Evolutionary conservation across 2,113 vertebrate species (phyloP).

Genomic region (Chaetorhynchus papuensis): DNA sequence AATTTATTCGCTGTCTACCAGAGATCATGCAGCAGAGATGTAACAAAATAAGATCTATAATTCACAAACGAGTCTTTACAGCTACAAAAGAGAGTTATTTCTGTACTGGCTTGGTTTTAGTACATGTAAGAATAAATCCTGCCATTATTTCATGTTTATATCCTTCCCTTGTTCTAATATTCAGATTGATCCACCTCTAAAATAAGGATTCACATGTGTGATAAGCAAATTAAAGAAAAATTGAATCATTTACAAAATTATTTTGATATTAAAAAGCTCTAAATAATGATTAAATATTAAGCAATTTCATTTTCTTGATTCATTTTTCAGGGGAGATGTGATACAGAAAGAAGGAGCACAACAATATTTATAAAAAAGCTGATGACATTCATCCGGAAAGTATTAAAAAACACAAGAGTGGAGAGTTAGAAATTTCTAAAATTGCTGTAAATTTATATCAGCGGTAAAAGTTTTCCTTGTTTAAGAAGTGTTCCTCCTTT

Average conservation of each 20-base stretch:
- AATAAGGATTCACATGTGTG: not conserved
- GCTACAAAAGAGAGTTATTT: not conserved
- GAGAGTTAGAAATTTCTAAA: not conserved
- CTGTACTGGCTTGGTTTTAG: not conserved
- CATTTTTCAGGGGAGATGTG: constrained; percentile 14
- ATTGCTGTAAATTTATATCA: not conserved
- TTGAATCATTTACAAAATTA: rapidly evolving
- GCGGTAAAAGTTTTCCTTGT: not conserved
- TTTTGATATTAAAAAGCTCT: not conserved
- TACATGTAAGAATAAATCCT: not conserved
- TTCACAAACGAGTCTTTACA: not conserved
- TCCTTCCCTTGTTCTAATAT: not conserved
- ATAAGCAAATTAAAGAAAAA: not conserved
- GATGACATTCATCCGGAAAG: not conserved
- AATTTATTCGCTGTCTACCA: not conserved
- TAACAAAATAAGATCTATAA: not conserved
- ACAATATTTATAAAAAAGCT: not conserved
- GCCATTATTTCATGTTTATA: not conserved
- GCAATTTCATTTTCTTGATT: not conserved
- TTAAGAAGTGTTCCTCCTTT: not conserved
- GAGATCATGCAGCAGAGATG: not conserved
- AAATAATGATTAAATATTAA: not conserved
- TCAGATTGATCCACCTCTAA: not conserved
- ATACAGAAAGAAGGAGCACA: not conserved
- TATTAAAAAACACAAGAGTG: rapidly evolving